phyloP scores from a whole-genome alignment of 2,888 invertebrate genomes.

The Caenorhabditis becei region DNA sequence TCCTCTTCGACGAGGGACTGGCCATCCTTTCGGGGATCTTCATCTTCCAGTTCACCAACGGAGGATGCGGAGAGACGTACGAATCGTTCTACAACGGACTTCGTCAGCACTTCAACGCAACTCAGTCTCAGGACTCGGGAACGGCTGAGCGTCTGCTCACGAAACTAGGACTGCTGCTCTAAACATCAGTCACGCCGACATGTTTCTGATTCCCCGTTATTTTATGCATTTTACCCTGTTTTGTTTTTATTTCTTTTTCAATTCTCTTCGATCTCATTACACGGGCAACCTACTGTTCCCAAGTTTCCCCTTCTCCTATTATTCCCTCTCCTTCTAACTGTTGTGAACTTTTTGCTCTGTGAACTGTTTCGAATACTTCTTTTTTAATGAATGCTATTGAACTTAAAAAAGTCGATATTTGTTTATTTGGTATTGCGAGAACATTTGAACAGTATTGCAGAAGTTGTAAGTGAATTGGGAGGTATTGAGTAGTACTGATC shows the following conservation, averaged over 20 bases:
- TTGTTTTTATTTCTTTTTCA: too few species aligned
- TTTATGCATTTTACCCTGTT: too few species aligned
- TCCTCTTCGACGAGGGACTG: constrained; percentile 27
- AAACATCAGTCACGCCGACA: too few species aligned
- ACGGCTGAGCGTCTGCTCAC: constrained; percentile 12
- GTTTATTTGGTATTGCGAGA: not conserved
- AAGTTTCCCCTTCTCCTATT: too few species aligned
- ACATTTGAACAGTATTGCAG: constrained; percentile 29
- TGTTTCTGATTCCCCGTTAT: too few species aligned
- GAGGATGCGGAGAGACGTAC: constrained; percentile 5
- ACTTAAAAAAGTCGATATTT: not conserved
- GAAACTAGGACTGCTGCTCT: constrained; percentile 9
- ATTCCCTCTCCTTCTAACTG: too few species aligned
- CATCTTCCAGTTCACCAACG: constrained; percentile 16
- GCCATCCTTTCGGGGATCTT: constrained; percentile 32
- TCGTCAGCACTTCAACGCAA: constrained; percentile 1
- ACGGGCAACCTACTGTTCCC: too few species aligned
- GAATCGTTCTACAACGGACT: constrained; percentile 13
- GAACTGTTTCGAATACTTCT: too few species aligned
- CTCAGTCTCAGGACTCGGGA: constrained; percentile 15
- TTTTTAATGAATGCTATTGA: too few species aligned
- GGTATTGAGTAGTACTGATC: not conserved
- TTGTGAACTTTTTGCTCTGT: too few species aligned
- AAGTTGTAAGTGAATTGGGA: constrained; percentile 8
- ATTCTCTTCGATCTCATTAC: too few species aligned